A percentile compares a stretch with the other conserved stretches of the same genome.
phyloP scores from a whole-genome alignment of 30 jellyfish, hydroid and myxozoan species.

The Cassiopea xamachana region DNA sequence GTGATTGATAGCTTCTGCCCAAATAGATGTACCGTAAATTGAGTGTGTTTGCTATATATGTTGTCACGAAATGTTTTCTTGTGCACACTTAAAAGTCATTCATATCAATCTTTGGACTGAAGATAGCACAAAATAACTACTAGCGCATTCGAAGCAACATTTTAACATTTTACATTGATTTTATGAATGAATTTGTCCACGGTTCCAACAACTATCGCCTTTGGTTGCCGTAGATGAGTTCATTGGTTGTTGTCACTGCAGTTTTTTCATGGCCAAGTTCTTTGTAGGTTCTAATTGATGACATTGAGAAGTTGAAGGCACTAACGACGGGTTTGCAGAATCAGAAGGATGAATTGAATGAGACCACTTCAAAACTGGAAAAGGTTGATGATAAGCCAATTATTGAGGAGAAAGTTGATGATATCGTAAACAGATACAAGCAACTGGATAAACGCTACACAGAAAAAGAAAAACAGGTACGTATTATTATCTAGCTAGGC shows the following conservation, averaged over 20 bases:
- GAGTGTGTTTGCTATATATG: too few relatives aligned
- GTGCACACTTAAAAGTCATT: too few relatives aligned
- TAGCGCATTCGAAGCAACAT: too few relatives aligned
- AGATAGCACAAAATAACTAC: too few relatives aligned
- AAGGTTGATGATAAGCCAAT: constrained; percentile 63
- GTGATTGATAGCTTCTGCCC: too few relatives aligned
- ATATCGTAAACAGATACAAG: constrained; percentile 55
- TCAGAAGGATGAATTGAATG: constrained; percentile 31
- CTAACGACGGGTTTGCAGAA: constrained; percentile 33
- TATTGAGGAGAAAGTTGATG: constrained; percentile 58
- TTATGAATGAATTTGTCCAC: neutral
- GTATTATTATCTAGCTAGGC: neutral
- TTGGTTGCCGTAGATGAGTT: neutral
- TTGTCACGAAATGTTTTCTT: too few relatives aligned
- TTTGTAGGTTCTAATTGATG: constrained; percentile 59
- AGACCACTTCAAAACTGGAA: constrained; percentile 48
- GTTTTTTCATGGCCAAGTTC: neutral
- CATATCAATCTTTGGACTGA: too few relatives aligned
- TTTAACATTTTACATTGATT: too few relatives aligned
- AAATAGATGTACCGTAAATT: too few relatives aligned
- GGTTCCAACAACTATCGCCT: neutral
- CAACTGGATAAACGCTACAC: constrained; percentile 31
- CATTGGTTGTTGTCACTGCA: neutral
- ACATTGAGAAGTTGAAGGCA: constrained; percentile 68
- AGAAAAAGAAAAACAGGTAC: constrained; percentile 68